A percentile compares a stretch with the other conserved stretches of the same genome.
Evolutionary conservation across 2,888 invertebrate species (phyloP).

Genomic region (Drosophila pegasa): DNA sequence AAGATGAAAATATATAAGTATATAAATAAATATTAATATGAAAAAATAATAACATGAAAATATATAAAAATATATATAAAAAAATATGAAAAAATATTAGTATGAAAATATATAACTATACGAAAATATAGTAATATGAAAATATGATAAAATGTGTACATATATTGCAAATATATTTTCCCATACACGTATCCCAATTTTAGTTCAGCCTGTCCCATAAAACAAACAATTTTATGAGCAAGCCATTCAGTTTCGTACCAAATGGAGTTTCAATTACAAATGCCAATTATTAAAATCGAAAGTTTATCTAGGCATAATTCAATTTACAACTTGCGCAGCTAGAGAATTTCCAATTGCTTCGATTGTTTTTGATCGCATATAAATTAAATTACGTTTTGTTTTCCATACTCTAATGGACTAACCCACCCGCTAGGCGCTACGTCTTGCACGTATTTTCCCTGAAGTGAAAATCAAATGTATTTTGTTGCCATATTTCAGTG

Average conservation of each 20-base stretch:
- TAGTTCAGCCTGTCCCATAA: too few relatives aligned
- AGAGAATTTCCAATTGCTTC: conserved; percentile 25
- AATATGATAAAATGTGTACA: too few relatives aligned
- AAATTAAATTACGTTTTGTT: conserved; percentile 58
- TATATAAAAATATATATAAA: too few relatives aligned
- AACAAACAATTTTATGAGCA: neutral
- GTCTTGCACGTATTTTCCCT: neutral
- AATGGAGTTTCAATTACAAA: conserved; percentile 16
- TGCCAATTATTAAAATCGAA: conserved; percentile 22
- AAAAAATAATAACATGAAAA: too few relatives aligned
- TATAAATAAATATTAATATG: too few relatives aligned
- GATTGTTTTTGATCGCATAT: conserved; percentile 18
- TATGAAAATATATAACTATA: too few relatives aligned
- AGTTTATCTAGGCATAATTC: conserved; percentile 32
- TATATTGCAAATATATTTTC: too few relatives aligned
- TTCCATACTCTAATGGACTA: conserved; percentile 45
- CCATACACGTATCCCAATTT: too few relatives aligned
- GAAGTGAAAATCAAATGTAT: conserved; percentile 58
- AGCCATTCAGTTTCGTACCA: conserved; percentile 8
- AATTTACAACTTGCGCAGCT: conserved; percentile 14
- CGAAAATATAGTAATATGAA: too few relatives aligned
- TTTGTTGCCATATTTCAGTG: conserved; percentile 63
- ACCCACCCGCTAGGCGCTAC: conserved; percentile 42
- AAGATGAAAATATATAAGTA: too few relatives aligned
- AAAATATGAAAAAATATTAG: too few relatives aligned